These are phyloP conservation scores for Casuarius casuarius DNA, from an alignment of 2,113 vertebrate species.

Conservation along the genomic window DNA sequence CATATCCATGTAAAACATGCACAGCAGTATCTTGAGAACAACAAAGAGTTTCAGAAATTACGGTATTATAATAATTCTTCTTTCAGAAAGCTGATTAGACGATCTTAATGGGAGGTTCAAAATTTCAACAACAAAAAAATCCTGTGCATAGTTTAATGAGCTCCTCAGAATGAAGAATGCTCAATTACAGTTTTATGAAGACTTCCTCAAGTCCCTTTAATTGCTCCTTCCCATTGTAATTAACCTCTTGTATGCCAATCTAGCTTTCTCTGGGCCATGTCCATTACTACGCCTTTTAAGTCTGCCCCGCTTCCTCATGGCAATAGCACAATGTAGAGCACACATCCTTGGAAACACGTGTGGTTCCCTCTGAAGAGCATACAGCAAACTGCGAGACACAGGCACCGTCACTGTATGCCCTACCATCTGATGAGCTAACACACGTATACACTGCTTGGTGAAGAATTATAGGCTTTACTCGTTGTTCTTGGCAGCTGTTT, in stretches of 20 bases:
- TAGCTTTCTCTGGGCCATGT: conserved; percentile 17
- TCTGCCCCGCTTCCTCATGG: background rate
- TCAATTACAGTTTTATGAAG: conserved; percentile 67
- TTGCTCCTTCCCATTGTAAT: conserved; percentile 71
- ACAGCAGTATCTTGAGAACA: background rate
- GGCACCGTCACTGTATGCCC: background rate
- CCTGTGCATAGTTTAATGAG: conserved; percentile 69
- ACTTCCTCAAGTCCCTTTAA: conserved; percentile 65
- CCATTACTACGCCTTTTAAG: background rate
- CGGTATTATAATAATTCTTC: conserved; percentile 48
- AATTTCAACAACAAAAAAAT: conserved; percentile 56
- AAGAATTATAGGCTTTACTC: background rate
- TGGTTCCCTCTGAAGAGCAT: rapidly evolving
- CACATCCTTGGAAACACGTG: rapidly evolving
- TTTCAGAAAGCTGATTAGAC: conserved; percentile 68
- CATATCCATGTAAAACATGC: background rate
- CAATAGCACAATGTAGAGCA: background rate
- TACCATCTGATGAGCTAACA: background rate
- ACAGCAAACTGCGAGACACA: rapidly evolving
- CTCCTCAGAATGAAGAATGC: conserved; percentile 55
- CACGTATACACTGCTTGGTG: rapidly evolving
- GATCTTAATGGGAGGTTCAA: conserved; percentile 64
- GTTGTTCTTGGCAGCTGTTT: background rate
- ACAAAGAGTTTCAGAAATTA: conserved; percentile 40
- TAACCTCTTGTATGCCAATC: conserved; percentile 72